A percentile compares a stretch with the other conserved stretches of the same genome.
These are phyloP conservation scores for Zophobas morio DNA, from an alignment of 1,140 invertebrate species.

Conservation along the genomic window DNA sequence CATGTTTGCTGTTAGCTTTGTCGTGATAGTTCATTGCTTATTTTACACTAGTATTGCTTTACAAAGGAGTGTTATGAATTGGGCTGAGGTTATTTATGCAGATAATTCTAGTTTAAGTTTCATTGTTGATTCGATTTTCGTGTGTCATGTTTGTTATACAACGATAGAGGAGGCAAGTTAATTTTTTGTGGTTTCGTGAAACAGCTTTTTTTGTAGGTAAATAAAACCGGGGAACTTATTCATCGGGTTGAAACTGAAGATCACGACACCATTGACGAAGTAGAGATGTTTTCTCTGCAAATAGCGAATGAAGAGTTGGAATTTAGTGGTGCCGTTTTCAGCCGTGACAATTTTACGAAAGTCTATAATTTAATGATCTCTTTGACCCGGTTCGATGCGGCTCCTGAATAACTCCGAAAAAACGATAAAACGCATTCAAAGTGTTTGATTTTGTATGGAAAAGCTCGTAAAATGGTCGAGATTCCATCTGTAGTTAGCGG, in stretches of 20 bases:
- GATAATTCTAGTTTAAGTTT: neutral
- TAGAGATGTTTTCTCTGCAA: neutral
- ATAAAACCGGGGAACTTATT: conserved; percentile 2
- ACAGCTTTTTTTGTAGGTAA: conserved; percentile 33
- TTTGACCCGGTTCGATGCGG: no score
- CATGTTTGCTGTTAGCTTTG: conserved; percentile 52
- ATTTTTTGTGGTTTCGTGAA: neutral
- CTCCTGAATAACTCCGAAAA: no score
- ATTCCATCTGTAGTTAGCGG: no score
- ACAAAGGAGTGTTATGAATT: conserved; percentile 4
- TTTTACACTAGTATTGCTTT: conserved; percentile 9
- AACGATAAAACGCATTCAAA: no score
- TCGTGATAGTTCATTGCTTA: conserved; percentile 22
- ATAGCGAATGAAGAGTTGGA: no score
- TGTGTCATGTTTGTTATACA: conserved; percentile 53
- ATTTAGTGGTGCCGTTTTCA: no score
- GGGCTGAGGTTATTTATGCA: neutral
- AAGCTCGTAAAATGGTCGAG: no score
- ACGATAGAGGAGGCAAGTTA: conserved; percentile 50
- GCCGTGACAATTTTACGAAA: no score
- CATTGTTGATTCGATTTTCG: conserved; percentile 46
- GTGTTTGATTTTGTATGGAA: no score
- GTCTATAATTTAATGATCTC: no score
- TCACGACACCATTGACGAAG: neutral
- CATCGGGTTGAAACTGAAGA: neutral